A percentile compares a stretch with the other conserved stretches of the same genome.
phyloP scores from a whole-genome alignment of 2,797 vertebrate species.

The Epinephelus malabaricus region DNA sequence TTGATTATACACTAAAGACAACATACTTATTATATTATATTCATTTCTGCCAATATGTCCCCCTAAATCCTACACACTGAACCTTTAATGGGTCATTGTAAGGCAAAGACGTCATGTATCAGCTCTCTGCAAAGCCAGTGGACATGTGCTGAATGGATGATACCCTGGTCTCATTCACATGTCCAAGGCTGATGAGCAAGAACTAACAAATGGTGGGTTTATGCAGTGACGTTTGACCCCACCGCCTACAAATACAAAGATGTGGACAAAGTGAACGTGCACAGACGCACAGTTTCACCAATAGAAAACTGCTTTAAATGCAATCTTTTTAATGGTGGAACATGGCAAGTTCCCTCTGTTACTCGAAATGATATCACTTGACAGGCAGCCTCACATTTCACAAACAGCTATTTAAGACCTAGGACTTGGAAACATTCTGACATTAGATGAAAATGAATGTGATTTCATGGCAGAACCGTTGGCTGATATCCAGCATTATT shows the following conservation, averaged over 20 bases:
- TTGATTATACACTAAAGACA: too few species aligned
- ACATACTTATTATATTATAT: too few species aligned
- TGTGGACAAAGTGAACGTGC: slow-evolving; percentile 2
- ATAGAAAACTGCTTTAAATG: background rate
- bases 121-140: slow-evolving; percentile 28
- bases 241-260: slow-evolving; percentile 19
- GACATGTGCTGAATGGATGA: slow-evolving; percentile 63
- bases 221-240: slow-evolving; percentile 71
- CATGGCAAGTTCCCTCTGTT: background rate
- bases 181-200: slow-evolving; percentile 52
- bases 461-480: slow-evolving; percentile 22
- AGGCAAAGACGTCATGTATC: slow-evolving; percentile 21
- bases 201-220: slow-evolving; percentile 74
- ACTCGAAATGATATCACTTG: background rate
- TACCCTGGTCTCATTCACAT: slow-evolving; percentile 61
- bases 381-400: slow-evolving; percentile 4
- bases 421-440: background rate
- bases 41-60: too few species aligned
- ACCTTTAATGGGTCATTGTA: slow-evolving; percentile 40
- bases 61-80: too few species aligned
- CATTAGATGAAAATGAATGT: slow-evolving; percentile 8
- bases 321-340: background rate
- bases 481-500: slow-evolving; percentile 33
- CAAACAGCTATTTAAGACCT: background rate
- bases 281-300: slow-evolving; percentile 7